phyloP scores from a whole-genome alignment of 2,113 vertebrate genomes.

The Amazona guildingii region DNA sequence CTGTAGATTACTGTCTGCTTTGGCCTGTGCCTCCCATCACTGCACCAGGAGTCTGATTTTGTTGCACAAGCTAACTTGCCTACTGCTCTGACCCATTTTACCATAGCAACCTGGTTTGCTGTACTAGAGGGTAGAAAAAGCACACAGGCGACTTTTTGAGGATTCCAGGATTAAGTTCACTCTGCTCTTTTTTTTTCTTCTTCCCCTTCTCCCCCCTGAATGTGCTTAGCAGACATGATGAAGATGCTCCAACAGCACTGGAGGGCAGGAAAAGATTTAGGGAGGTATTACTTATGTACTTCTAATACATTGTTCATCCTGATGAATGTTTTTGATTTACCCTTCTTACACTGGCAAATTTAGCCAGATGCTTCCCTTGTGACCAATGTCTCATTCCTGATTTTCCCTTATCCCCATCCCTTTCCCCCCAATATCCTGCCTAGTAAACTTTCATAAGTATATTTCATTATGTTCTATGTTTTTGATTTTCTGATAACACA shows the following conservation, averaged over 20 bases:
- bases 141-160: conserved; percentile 58
- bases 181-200: conserved; percentile 44
- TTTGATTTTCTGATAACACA: not conserved
- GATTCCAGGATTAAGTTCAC: conserved; percentile 71
- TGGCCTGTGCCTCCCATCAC: conserved; percentile 58
- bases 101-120: conserved; percentile 82
- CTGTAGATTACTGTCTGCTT: conserved; percentile 79
- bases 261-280: conserved; percentile 45
- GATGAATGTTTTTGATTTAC: not conserved
- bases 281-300: conserved; percentile 1
- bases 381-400: not conserved
- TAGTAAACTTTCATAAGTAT: not conserved
- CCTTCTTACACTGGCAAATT: not conserved
- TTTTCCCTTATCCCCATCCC: not conserved
- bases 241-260: not conserved
- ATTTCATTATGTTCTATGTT: not conserved
- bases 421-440: not conserved
- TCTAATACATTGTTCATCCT: not conserved
- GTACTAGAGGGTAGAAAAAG: conserved; percentile 50
- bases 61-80: conserved; percentile 77
- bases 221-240: conserved; percentile 22
- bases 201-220: not conserved
- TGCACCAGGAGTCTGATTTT: conserved; percentile 70
- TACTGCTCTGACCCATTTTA: conserved; percentile 85
- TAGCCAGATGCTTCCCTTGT: conserved; percentile 9